Evolutionary conservation across 2,113 vertebrate genomes (phyloP), one percentile per base, ranked within the genome.

Genomic region (Eptesicus fuscus): DNA sequence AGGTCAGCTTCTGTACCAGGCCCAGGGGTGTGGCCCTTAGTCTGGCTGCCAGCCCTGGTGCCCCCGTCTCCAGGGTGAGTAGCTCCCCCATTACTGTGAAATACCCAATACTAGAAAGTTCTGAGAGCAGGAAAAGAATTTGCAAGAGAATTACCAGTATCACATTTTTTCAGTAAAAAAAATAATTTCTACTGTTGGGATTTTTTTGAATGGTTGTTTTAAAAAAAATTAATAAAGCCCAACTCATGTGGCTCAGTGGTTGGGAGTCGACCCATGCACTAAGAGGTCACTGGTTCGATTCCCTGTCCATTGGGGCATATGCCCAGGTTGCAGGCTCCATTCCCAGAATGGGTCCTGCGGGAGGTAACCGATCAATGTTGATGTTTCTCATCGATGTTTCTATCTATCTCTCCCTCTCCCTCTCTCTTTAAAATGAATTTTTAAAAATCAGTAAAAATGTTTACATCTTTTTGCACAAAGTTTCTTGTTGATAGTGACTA

Each of bases 51-150:
- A 74, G 20, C 13, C 25, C 51, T 49, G 35, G 23, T 1, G 16
- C 35, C 30, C 40, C 51, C 0, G 14, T 35, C 53, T 89, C 67
- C 47, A 53, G 37, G 32, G 6, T 16, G 30, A 49, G 44, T 53
- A 0, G 16, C 28, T 79, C 40, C 37, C 47, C 63, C 61, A 12
- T 85, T 47, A 20, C 37, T 61, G 30, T 74, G 69, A 42, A 88
- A 32, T 80, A 13, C 7, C 69, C n/a, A 8, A 18, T 7, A 28
- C 9, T 2, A 30, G 49, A 83, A 88, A 40, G n/a, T 73, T 83
- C 93, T 79, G 44, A 80, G 71, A n/a, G n/a, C 22, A 35, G 63
- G 44, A 56, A 86, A 87, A 73, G 42, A 86, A 61, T 83, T n/a
- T 51, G 59, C 70, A 37, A 1, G 17, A 90, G 18, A 93, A 80